Conservation (phyloP, 2,888 invertebrate genomes). For the Drosophila pseudotalamancana region DNA sequence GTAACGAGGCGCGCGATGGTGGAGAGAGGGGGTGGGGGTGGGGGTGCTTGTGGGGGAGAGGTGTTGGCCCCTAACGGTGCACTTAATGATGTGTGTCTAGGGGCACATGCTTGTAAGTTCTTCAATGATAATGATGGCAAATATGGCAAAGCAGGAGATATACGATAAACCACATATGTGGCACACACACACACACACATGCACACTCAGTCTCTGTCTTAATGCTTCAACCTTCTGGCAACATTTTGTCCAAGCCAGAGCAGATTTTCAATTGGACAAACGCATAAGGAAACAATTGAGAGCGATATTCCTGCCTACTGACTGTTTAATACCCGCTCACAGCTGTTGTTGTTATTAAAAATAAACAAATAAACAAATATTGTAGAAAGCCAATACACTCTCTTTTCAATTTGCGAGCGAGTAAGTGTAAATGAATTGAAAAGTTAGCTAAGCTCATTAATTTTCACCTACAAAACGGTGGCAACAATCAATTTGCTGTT, state of each 20-base stretch:
- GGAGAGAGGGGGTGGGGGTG: neutral
- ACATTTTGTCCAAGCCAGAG: neutral
- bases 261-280: neutral
- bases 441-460: too few species aligned
- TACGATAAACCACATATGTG: neutral
- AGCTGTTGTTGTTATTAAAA: too few species aligned
- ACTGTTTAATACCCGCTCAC: too few species aligned
- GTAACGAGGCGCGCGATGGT: slow-evolving; percentile 4
- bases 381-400: too few species aligned
- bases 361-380: too few species aligned
- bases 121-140: slow-evolving; percentile 45
- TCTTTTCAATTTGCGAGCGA: too few species aligned
- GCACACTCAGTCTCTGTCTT: neutral
- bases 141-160: slow-evolving; percentile 23
- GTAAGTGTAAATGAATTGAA: too few species aligned
- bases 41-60: neutral
- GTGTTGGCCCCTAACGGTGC: slow-evolving; percentile 33
- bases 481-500: neutral
- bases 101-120: slow-evolving; percentile 18
- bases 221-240: slow-evolving; percentile 19
- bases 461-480: neutral
- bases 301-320: too few species aligned
- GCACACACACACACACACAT: neutral
- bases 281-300: neutral
- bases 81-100: slow-evolving; percentile 55